Percentiles rank a stretch among this genome's conserved stretches.
These are phyloP conservation scores for Bombus picipes DNA, from an alignment of 1,140 invertebrate species.

Conservation along the genomic window DNA sequence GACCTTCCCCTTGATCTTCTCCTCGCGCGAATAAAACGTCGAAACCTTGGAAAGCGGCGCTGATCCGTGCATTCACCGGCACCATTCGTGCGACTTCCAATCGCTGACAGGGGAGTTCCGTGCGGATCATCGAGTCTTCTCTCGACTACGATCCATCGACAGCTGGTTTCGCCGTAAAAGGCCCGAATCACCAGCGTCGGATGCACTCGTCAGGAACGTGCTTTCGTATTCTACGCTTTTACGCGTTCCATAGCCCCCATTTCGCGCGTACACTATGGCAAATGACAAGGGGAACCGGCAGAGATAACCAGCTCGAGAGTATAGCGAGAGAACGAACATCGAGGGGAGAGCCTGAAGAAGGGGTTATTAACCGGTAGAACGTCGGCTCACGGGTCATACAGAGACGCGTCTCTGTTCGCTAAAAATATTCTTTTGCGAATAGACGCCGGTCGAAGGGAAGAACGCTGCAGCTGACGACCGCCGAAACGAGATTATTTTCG, in stretches of 20 bases:
- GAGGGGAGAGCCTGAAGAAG: conserved; percentile 20
- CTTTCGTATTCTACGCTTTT: conserved; percentile 16
- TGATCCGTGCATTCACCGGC: neutral
- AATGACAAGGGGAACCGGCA: neutral
- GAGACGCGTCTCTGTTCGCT: conserved; percentile 34
- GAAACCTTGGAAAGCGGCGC: neutral
- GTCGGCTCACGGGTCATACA: conserved; percentile 35
- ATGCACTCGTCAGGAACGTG: neutral
- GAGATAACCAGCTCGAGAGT: neutral
- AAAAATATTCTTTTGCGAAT: conserved; percentile 63
- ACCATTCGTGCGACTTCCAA: neutral
- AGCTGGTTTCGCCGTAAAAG: conserved; percentile 13
- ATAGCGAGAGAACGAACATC: neutral
- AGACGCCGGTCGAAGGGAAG: conserved; percentile 38
- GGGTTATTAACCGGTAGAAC: conserved; percentile 63
- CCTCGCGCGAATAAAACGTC: neutral
- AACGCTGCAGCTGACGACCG: neutral
- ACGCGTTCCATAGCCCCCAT: neutral
- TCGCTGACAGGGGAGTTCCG: neutral
- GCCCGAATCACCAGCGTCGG: neutral
- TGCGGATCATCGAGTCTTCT: neutral
- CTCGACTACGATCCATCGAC: conserved; percentile 14
- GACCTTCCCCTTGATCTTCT: neutral
- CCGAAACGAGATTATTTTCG: conserved; percentile 59
- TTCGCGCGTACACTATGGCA: neutral